Evolutionary conservation across 1,140 invertebrate genomes (phyloP), one percentile per base, ranked within the genome.

Genomic region (Charaxes varanes): DNA sequence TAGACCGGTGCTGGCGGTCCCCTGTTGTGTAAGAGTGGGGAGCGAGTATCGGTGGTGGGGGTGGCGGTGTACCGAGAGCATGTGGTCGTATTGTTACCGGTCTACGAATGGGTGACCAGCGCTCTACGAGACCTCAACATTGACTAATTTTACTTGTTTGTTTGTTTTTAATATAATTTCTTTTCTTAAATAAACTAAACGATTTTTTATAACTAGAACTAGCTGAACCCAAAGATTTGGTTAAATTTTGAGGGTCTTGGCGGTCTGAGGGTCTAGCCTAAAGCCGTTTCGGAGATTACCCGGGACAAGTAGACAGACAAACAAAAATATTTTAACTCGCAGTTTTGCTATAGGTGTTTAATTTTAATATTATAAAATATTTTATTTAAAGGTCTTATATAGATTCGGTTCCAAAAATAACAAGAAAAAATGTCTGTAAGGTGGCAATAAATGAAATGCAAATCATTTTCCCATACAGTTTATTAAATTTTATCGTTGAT

Each of bases 1-100:
- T 49, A 82, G 78, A 79, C 66, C 2, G 72, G 72, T 13, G 38
- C 69, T 0, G 78, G 78, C 0, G 74, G 74, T 7, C 60, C 74
- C 0, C 38, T 82, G 5, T 31, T 77, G 2, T 82, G 78, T 35
- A 53, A 41, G 10, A 31, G 22, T 3, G 40, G 53, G 2, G 62
- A 45, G 2, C 59, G 59, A 1, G 41, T 44, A 1, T 46, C 63
- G 3, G 34, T 61, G 3, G 62, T 67, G 1, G 74, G 70, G 0
- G 49, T 82, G 1, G 70, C 67, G 0, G 62, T 77, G 4, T 70
- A 64, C 38, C 50, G 62, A 2, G 59, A 77, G 28, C 47, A 45
- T n/a, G 53, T 62, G 0, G 37, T 76, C 0, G 42, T 78, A 6
- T 18, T 74, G 1, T 13, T 68, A 12, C 65, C 69, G 0, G 44